Base-by-base conservation (phyloP, 2,797 vertebrate genomes). In the Peromyscus eremicus region DNA sequence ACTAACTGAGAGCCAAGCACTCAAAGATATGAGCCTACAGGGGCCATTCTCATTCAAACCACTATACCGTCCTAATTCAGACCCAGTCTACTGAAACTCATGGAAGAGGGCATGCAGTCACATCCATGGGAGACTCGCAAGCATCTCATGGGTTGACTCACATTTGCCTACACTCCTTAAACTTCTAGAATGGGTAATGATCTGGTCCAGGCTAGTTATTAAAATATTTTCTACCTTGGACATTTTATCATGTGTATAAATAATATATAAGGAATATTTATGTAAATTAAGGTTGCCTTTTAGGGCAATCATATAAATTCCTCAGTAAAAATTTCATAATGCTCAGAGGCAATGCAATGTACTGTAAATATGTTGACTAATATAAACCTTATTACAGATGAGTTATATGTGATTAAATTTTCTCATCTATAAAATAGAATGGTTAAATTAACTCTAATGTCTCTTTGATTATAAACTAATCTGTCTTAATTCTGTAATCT, bases 351-450 rank as follows among this genome's bases (percentile, higher is more conserved):
- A 73, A 43, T 32, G 21, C 5, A 81, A 57, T 82, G 12, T 37
- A 0, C 55, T 46, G 3, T 64, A 60, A 89, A 92, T 55, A 92
- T 89, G 71, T 64, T 40, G 43, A 32, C 60, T 55, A 43, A 70
- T 93, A 37, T 91, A 88, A 76, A 60, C 49, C n/a, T 60, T 46
- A 34, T 66, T 40, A 66, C 21, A 43, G 73, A 68, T 0, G 73
- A 40, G 5, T 37, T 76, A 57, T 43, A 64, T 89, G 46, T 83
- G 62, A 92, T 83, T 87, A 14, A 34, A 79, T 91, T 86, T 92
- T 83, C 57, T 75, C 75, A 73, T 52, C 29, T 84, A 88, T 82
- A 85, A 97, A 92, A 96, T 62, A 75, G 84, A 92, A 94, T 70
- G 9, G 3, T 60, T 82, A 85, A 62, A 84, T 62, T 55, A 88